Percentiles rank a stretch among this genome's conserved stretches.
phyloP scores from a whole-genome alignment of 2,797 vertebrate species.

The Spatula clypeata region DNA sequence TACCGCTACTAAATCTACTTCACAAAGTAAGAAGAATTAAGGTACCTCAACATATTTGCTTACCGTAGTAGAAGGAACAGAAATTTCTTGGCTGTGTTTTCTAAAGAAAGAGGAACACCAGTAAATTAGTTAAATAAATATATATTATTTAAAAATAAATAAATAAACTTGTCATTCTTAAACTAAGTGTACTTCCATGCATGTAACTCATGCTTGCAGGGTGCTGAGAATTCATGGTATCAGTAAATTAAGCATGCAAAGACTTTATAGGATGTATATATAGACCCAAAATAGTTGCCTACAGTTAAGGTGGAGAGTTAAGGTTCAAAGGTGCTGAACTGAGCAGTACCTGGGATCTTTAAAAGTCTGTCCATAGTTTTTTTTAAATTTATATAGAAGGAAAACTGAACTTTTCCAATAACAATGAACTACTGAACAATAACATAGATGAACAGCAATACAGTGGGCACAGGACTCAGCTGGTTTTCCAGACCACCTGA shows the following conservation, averaged over 20 bases:
- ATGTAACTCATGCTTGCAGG: not conserved
- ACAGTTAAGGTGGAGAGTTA: not conserved
- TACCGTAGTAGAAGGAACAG: conserved; percentile 80
- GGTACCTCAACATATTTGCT: conserved; percentile 60
- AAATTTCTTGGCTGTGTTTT: conserved; percentile 84
- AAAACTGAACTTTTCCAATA: not conserved
- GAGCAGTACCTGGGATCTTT: not conserved
- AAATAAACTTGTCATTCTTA: not conserved
- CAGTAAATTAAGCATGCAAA: not conserved
- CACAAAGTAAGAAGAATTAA: conserved; percentile 26
- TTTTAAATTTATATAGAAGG: not conserved
- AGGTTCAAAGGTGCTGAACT: not conserved
- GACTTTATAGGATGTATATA: not conserved
- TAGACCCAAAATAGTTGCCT: not conserved
- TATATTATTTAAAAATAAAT: not conserved
- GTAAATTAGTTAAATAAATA: not conserved
- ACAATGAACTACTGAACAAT: not conserved
- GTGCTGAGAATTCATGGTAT: not conserved
- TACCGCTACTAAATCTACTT: conserved; percentile 2
- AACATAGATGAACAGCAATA: not conserved
- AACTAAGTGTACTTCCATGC: not conserved
- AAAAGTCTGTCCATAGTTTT: not conserved
- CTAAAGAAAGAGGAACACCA: conserved; percentile 71
- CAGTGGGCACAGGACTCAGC: not conserved
- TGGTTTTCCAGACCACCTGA: not conserved